Evolutionary conservation across 2,888 invertebrate genomes (phyloP), one percentile per base, ranked within the genome.

Genomic region (Adelognathus sp.): DNA sequence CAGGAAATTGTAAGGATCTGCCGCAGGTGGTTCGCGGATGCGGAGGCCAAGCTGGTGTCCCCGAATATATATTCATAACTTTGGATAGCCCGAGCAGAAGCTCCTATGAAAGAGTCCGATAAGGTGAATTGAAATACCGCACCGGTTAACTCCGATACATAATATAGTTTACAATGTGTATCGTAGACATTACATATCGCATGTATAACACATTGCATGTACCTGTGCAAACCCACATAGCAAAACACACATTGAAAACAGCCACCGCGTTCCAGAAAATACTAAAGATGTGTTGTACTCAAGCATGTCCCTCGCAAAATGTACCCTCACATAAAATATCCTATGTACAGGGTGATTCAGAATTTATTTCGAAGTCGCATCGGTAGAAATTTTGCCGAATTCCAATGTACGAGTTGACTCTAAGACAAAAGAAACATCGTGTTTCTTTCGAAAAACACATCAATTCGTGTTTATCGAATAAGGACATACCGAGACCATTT

Each of bases 61-160:
- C 14, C 70, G 46, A 33, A 31, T 56, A 70, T 56, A 56, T 60
- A 70, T 70, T 70, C 58, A 60, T 70, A 46, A 60, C 58, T 58
- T 58, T 4, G 64, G 80, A n/a, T 76, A 66, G 70, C 75, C 69
- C 80, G 76, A 78, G 72, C 77, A 78, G 78, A 82, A 76, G 73
- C 76, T 73, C 56, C 72, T 52, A 46, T 71, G 61, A 72, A 66
- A 79, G 73, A 75, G 69, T 69, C 33, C 44, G 76, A 69, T 64
- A 80, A 73, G 75, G 69, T 56, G 79, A 77, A 75, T 75, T 74
- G 76, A 76, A 71, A 76, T 71, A 58, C 36, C 58, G 36, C 58
- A 41, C 54, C 27, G 64, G n/a, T 33, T 36, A 41, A 70, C 44
- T 56, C 27, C 70, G 41, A 16, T 64, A 21, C 36, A 36, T 61